Evolutionary conservation across 2,113 vertebrate species (phyloP).

Genomic region (Muscicapa adusta): DNA sequence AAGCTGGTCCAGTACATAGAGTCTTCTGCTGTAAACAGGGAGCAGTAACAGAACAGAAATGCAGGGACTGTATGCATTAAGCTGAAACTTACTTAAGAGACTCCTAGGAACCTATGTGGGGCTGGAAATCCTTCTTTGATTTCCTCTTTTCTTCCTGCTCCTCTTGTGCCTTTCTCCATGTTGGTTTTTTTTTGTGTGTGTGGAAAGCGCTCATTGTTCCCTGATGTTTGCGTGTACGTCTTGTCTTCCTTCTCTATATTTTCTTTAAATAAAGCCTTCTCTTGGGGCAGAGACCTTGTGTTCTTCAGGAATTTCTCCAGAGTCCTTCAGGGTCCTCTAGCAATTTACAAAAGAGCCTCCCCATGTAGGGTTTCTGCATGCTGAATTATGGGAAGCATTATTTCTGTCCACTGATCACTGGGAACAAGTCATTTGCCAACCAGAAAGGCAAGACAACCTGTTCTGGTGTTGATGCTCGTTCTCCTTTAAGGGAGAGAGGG

Average conservation of each 20-base stretch:
- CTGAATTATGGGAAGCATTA: background rate
- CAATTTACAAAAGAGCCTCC: background rate
- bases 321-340: background rate
- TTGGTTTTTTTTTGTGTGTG: background rate
- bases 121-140: background rate
- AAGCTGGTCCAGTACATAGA: background rate
- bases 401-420: background rate
- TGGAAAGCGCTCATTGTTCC: background rate
- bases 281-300: background rate
- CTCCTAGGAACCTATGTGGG: background rate
- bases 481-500: background rate
- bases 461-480: background rate
- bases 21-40: background rate
- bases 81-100: background rate
- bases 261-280: background rate
- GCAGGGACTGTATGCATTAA: background rate
- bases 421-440: background rate
- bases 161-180: background rate
- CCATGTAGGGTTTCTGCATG: background rate
- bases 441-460: background rate
- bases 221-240: fast-evolving
- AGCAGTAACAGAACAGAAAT: background rate
- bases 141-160: background rate
- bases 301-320: background rate
- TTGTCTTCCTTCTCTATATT: background rate